These are phyloP conservation scores for Orussus abietinus DNA, from an alignment of 1,140 invertebrate genomes.

Conservation along the genomic window DNA sequence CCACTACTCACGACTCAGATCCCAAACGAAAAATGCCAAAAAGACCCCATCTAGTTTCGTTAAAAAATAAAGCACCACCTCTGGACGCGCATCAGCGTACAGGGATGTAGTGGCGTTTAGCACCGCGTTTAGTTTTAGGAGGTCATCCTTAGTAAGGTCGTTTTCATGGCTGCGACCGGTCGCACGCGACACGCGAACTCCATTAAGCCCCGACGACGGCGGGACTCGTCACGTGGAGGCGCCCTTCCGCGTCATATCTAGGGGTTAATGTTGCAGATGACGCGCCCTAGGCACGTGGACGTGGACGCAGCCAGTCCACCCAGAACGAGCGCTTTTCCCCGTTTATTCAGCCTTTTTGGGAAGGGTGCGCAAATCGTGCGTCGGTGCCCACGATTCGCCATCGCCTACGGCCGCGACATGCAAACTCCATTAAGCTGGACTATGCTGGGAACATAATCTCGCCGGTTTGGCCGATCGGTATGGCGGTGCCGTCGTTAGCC, in stretches of 20 bases:
- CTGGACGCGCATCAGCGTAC: neutral
- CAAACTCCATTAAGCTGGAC: neutral
- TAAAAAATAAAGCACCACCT: neutral
- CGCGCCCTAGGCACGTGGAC: neutral
- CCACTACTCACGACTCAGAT: neutral
- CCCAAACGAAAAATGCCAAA: neutral
- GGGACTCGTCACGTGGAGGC: too few species aligned
- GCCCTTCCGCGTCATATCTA: too few species aligned
- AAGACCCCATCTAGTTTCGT: neutral
- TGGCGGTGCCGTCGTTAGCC: too few species aligned
- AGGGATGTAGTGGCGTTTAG: neutral
- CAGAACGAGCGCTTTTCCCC: neutral
- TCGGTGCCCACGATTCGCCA: too few species aligned
- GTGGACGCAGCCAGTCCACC: neutral
- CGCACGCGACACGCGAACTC: conserved; percentile 1
- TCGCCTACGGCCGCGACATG: neutral
- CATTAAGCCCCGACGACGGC: neutral
- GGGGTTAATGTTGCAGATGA: too few species aligned
- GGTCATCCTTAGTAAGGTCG: too few species aligned
- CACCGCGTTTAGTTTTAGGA: neutral
- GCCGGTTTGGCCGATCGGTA: too few species aligned
- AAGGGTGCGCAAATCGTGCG: too few species aligned
- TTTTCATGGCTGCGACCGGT: too few species aligned
- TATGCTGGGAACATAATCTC: neutral
- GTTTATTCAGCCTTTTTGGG: too few species aligned